Evolutionary conservation across 1,140 invertebrate genomes (phyloP).

Genomic region (Drosophila nasuta): DNA sequence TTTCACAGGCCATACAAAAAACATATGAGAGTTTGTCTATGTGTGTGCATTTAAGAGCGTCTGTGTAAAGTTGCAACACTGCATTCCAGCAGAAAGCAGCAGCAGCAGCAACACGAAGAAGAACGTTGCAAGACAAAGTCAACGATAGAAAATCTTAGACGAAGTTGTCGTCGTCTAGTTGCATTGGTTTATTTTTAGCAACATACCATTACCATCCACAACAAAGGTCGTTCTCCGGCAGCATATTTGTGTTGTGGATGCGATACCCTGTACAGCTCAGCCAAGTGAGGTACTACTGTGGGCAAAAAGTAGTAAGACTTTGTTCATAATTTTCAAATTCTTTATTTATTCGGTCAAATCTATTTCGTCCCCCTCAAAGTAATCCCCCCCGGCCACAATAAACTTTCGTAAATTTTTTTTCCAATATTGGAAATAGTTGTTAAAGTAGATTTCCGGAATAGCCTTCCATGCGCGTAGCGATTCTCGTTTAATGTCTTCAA

Average conservation of each 20-base stretch:
- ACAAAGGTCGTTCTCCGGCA: conserved; percentile 78
- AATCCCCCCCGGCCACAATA: no score
- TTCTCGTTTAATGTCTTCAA: no score
- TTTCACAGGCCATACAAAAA: conserved; percentile 55
- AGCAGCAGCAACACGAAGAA: conserved; percentile 20
- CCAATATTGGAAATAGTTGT: no score
- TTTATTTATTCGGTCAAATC: no score
- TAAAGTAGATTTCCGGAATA: no score
- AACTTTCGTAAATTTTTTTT: no score
- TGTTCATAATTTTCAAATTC: no score
- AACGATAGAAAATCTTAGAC: conserved; percentile 74
- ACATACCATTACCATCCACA: conserved; percentile 53
- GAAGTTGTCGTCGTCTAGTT: conserved; percentile 45
- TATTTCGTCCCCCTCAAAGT: no score
- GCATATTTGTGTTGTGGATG: conserved; percentile 25
- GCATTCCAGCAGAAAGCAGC: conserved; percentile 64
- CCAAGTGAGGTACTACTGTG: background rate
- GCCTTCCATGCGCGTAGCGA: no score
- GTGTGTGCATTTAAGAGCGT: conserved; percentile 8
- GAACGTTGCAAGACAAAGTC: conserved; percentile 39
- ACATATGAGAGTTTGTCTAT: conserved; percentile 34
- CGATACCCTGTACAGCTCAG: conserved; percentile 8
- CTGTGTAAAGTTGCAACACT: conserved; percentile 80
- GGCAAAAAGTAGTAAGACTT: no score
- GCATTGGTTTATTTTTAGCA: conserved; percentile 77